Evolutionary conservation across 2,113 vertebrate genomes (phyloP).

Genomic region (Lepisosteus osseus): DNA sequence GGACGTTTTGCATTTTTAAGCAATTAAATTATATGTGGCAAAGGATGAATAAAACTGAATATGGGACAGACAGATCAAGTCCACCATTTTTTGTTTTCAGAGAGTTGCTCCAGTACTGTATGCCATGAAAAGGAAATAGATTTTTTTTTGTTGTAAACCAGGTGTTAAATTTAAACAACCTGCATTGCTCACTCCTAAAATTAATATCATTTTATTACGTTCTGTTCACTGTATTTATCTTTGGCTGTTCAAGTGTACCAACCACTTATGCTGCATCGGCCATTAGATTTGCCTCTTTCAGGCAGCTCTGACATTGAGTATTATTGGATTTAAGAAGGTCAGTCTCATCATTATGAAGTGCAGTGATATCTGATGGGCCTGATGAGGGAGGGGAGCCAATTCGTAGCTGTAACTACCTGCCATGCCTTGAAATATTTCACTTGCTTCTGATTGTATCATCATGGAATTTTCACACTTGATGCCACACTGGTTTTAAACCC

Average conservation of each 20-base stretch:
- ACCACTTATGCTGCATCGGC: slow-evolving; percentile 24
- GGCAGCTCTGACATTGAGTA: slow-evolving; percentile 7
- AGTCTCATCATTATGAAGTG: slow-evolving; percentile 23
- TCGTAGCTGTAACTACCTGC: slow-evolving; percentile 14
- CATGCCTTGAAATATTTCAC: slow-evolving; percentile 27
- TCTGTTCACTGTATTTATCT: background rate
- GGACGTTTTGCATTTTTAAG: too few relatives aligned
- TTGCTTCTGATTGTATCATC: slow-evolving; percentile 32
- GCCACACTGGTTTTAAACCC: slow-evolving; percentile 35
- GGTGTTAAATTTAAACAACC: too few relatives aligned
- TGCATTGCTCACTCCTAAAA: background rate
- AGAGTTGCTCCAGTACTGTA: too few relatives aligned
- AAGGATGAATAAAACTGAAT: too few relatives aligned
- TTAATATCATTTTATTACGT: background rate
- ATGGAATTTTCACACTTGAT: slow-evolving; percentile 34
- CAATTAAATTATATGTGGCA: too few relatives aligned
- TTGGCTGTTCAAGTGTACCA: slow-evolving; percentile 4
- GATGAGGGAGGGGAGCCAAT: slow-evolving; percentile 17
- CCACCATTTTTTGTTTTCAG: too few relatives aligned
- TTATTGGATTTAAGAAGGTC: slow-evolving; percentile 25
- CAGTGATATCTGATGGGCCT: slow-evolving; percentile 25
- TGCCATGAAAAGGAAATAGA: too few relatives aligned
- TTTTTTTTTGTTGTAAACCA: too few relatives aligned
- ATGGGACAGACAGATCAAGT: too few relatives aligned
- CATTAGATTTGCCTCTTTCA: slow-evolving; percentile 16